These are phyloP conservation scores for Ceyx erithaca DNA, from an alignment of 2,797 vertebrate genomes.

Conservation along the genomic window DNA sequence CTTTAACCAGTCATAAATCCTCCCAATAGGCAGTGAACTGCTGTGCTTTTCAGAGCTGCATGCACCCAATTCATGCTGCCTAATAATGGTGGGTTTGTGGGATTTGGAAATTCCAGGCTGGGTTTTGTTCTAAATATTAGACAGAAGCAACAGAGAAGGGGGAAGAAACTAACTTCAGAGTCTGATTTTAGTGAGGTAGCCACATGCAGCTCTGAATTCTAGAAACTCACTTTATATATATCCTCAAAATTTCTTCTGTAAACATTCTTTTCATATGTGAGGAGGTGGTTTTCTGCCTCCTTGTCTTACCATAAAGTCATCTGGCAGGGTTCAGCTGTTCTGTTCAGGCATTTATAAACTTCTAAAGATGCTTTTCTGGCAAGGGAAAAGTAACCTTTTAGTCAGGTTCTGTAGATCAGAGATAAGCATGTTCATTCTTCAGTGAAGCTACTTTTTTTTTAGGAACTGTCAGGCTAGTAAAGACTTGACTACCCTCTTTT, in stretches of 20 bases:
- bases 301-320: background rate
- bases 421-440: conserved; percentile 5
- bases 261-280: background rate
- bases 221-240: background rate
- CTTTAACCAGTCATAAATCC: background rate
- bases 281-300: conserved; percentile 23
- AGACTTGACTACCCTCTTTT: conserved; percentile 25
- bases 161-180: background rate
- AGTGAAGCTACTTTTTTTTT: conserved; percentile 35
- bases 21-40: background rate
- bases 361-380: conserved; percentile 39
- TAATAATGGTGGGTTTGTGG: conserved; percentile 14
- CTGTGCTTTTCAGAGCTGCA: conserved; percentile 23
- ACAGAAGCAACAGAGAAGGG: background rate
- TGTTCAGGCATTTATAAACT: conserved; percentile 16
- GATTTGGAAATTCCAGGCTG: conserved; percentile 13
- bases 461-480: conserved; percentile 58
- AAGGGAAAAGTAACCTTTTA: conserved; percentile 18
- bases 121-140: conserved; percentile 48
- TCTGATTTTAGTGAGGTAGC: conserved; percentile 3
- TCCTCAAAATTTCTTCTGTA: background rate
- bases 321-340: conserved; percentile 2
- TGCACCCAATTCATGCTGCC: conserved; percentile 10
- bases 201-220: background rate
- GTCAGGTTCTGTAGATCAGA: conserved; percentile 43